Percentiles rank a stretch among this genome's conserved stretches.
Evolutionary conservation across 2,888 invertebrate genomes (phyloP).

Genomic region (Schrankia costaestrigalis): DNA sequence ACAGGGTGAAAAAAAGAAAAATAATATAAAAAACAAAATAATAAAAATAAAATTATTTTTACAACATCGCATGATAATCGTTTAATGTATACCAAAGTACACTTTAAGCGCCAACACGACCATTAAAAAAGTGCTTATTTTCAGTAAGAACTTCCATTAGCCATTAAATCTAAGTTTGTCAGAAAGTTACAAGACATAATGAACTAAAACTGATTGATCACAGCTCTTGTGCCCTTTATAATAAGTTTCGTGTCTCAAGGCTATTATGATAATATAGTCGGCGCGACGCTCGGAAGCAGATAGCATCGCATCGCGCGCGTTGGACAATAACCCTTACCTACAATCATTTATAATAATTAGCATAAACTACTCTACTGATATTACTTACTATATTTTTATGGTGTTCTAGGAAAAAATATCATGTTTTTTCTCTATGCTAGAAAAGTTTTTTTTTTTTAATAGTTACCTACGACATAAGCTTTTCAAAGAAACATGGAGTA

Average conservation of each 20-base stretch:
- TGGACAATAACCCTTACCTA: conserved; percentile 75
- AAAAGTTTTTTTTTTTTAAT: background rate
- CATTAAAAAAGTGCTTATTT: conserved; percentile 2
- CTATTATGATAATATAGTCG: conserved; percentile 72
- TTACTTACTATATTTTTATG: conserved; percentile 42
- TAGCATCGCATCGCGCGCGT: conserved; percentile 73
- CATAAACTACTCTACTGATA: conserved; percentile 52
- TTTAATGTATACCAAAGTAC: too few species aligned
- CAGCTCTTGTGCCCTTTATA: conserved; percentile 43
- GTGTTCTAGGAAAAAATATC: conserved; percentile 7
- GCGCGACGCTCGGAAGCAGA: conserved; percentile 74
- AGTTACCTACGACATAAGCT: too few species aligned
- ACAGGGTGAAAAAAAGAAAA: too few species aligned
- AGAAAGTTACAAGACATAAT: conserved; percentile 44
- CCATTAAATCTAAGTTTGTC: conserved; percentile 10
- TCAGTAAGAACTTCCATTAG: conserved; percentile 1
- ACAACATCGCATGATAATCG: too few species aligned
- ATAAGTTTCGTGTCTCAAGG: conserved; percentile 69
- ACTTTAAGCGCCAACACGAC: too few species aligned
- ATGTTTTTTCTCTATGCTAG: conserved; percentile 6
- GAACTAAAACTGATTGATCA: conserved; percentile 66
- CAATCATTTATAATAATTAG: conserved; percentile 70
- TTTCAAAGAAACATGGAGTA: too few species aligned
- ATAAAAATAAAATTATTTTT: too few species aligned
- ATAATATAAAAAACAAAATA: too few species aligned